Evolutionary conservation across 2,797 vertebrate species (phyloP).

Genomic region (Myotis planiceps): DNA sequence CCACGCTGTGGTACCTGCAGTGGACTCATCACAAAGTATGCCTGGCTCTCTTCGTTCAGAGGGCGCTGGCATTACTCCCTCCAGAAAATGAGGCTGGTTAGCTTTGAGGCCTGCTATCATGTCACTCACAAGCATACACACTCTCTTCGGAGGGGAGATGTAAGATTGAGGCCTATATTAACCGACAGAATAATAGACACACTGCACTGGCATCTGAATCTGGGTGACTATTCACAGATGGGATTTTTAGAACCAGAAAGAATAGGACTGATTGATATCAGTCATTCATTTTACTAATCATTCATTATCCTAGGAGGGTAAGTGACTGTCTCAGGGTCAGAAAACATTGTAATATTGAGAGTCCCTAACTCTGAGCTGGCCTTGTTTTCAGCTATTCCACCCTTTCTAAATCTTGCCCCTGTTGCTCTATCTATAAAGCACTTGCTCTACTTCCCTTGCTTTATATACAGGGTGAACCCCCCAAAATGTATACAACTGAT

Average conservation of each 20-base stretch:
- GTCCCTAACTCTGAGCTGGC: not conserved
- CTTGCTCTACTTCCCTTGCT: not conserved
- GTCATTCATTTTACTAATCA: conserved; percentile 29
- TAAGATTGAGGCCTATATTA: not conserved
- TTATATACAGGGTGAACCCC: not conserved
- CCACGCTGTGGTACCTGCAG: not conserved
- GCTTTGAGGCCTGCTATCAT: not conserved
- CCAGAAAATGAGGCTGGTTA: not conserved
- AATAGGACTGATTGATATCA: not conserved
- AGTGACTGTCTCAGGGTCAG: not conserved
- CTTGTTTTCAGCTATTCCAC: not conserved
- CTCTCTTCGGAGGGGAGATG: not conserved
- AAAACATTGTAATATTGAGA: not conserved
- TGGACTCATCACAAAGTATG: not conserved
- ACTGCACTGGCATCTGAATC: not conserved
- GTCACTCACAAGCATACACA: not conserved
- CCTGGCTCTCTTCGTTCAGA: not conserved
- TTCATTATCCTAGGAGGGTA: not conserved
- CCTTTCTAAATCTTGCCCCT: not conserved
- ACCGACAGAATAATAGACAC: not conserved
- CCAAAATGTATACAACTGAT: too few relatives aligned
- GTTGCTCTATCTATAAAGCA: conserved; percentile 16
- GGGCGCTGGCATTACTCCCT: not conserved
- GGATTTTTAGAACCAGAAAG: not conserved
- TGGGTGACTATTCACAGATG: not conserved